Conservation (phyloP, 2,113 vertebrate genomes). For the Rhabdornis inornatus region DNA sequence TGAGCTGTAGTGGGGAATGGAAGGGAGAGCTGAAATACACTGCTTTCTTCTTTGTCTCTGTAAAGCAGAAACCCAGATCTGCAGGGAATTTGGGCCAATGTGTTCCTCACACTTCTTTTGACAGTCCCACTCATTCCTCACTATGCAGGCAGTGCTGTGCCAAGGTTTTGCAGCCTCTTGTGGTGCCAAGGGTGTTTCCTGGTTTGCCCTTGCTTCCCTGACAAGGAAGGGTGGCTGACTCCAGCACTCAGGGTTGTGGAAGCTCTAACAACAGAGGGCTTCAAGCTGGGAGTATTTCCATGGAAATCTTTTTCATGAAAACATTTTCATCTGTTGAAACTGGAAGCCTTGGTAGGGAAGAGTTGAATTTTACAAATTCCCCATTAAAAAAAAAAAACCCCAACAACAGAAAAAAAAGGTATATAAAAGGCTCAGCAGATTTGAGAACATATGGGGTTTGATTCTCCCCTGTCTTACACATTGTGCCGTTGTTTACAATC, state of each 20-base stretch:
- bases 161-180: fast-evolving
- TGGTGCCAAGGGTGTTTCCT: background rate
- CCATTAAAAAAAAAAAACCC: background rate
- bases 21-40: background rate
- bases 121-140: background rate
- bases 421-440: slow-evolving; percentile 10
- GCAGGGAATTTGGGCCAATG: slow-evolving; percentile 38
- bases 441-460: slow-evolving; percentile 33
- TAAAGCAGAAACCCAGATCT: slow-evolving; percentile 13
- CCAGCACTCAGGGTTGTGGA: background rate
- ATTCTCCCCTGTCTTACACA: slow-evolving; percentile 15
- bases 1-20: background rate
- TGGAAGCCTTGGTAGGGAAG: background rate
- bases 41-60: background rate
- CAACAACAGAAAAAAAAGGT: background rate
- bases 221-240: background rate
- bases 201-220: background rate
- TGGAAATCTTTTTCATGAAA: background rate
- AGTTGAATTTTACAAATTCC: background rate
- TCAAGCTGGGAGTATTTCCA: background rate
- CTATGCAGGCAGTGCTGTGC: background rate
- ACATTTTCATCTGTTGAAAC: background rate
- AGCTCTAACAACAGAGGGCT: background rate
- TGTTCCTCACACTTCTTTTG: background rate
- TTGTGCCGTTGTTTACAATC: background rate